Base-by-base conservation (phyloP, 2,888 invertebrate genomes). In the Serrognathus titanus region DNA sequence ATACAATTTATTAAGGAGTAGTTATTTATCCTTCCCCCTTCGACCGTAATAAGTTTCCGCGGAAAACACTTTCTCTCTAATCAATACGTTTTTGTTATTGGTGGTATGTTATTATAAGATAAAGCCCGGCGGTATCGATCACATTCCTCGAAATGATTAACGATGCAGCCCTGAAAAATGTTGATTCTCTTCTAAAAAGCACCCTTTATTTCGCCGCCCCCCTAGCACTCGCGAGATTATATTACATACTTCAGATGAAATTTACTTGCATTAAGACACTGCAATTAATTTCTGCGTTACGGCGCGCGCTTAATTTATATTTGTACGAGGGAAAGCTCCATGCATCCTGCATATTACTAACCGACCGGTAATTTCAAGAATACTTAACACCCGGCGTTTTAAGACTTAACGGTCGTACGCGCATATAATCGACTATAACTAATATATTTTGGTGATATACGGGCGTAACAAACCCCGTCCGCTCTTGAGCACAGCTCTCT, bases 401-500 rank as follows among this genome's bases (percentile, higher is more conserved):
- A 47, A 50, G 16, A 40, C 20, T 35, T 58, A 55, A 48, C 45
- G 36, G 47, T 48, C 49, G 55, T 39, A 38, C 57, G 8, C 2
- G 41, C 4, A 7, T 16, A 43, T 43, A 66, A 66, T 66, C 63
- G 63, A 57, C 60, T 54, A 64, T 66, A 64, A 66, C 62, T 62
- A 65, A 62, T 59, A 62, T 59, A 60, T 64, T 65, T n/a, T 16
- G 31, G 10, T 40, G 13, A 40, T 40, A 40, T 64, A 63, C 60
- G 57, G 53, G 50, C 54, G 53, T 61, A 65, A 64, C 65, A 65
- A 62, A 64, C 66, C 65, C 59, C 56, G 60, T 59, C 63, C 65
- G 67, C 67, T 64, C 59, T 57, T 57, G 61, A 59, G 62, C 62
- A 66, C 65, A 52, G 66, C 63, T 65, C 71, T 69, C 71, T 85